These are phyloP conservation scores for Dioctria rufipes DNA, from an alignment of 2,888 invertebrate species.

Conservation along the genomic window DNA sequence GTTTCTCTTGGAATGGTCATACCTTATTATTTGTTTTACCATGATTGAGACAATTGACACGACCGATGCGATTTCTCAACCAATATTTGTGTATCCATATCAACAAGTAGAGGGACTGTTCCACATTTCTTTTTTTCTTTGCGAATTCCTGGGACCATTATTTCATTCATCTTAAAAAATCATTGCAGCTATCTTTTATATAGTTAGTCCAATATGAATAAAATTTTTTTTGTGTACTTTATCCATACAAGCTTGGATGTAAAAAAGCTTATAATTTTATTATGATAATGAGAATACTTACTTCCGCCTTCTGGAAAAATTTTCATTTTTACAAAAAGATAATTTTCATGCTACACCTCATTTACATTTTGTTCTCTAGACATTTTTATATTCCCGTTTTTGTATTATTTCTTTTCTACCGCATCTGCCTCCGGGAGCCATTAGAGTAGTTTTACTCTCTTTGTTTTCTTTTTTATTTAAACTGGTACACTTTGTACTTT, in stretches of 20 bases:
- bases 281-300: constrained; percentile 33
- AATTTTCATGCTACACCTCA: constrained; percentile 38
- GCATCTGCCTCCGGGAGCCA: constrained; percentile 37
- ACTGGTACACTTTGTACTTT: constrained; percentile 13
- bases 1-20: too few relatives aligned
- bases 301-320: constrained; percentile 26
- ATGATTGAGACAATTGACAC: too few relatives aligned
- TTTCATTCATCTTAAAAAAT: too few relatives aligned
- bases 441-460: constrained; percentile 30
- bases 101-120: too few relatives aligned
- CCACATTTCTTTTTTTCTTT: too few relatives aligned
- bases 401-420: constrained; percentile 21
- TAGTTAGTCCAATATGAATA: too few relatives aligned
- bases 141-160: too few relatives aligned
- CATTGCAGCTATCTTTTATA: too few relatives aligned
- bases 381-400: constrained; percentile 42
- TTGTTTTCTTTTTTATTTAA: constrained; percentile 35
- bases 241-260: background rate
- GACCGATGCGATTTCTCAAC: too few relatives aligned
- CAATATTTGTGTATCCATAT: too few relatives aligned
- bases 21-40: too few relatives aligned
- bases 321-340: constrained; percentile 35
- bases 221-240: too few relatives aligned
- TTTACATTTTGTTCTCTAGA: constrained; percentile 32
- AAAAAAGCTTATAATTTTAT: constrained; percentile 33